Conservation (phyloP, 1,140 invertebrate genomes). For the Dolichoris vasculosae region DNA sequence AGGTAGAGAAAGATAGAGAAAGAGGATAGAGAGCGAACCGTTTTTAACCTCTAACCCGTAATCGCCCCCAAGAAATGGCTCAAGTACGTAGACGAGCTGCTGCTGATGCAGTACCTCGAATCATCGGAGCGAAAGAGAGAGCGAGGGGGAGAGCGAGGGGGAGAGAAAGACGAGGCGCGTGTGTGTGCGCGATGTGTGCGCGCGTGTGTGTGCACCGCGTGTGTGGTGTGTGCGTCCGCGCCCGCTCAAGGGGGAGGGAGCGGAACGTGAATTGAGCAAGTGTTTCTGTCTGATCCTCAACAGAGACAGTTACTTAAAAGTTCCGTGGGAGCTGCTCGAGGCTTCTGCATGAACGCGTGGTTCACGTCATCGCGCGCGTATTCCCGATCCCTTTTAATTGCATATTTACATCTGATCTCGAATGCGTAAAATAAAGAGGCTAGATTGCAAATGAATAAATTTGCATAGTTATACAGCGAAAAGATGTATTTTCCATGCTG, state of each 20-base stretch:
- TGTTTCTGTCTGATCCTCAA: constrained; percentile 33
- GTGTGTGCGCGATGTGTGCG: too few species aligned
- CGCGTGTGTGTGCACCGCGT: too few species aligned
- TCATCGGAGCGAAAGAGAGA: not conserved
- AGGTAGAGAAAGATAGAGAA: not conserved
- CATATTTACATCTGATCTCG: not conserved
- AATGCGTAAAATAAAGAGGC: not conserved
- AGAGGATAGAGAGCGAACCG: not conserved
- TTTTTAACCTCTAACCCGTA: constrained; percentile 47
- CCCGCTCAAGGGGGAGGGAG: not conserved
- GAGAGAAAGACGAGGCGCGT: not conserved
- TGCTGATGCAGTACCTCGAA: not conserved
- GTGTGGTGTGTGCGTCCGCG: not conserved
- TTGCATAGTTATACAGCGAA: not conserved
- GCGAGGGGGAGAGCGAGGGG: not conserved
- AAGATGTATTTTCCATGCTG: not conserved
- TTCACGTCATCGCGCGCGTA: not conserved
- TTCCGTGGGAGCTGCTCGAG: constrained; percentile 13
- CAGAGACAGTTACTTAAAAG: constrained; percentile 30
- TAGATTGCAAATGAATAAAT: not conserved
- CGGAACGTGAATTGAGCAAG: not conserved
- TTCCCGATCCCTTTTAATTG: not conserved
- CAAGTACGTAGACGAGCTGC: constrained; percentile 16
- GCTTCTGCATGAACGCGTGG: not conserved
- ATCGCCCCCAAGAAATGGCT: constrained; percentile 24